phyloP scores from a whole-genome alignment of 1,140 invertebrate genomes.

The Drosophila fuyamai region DNA sequence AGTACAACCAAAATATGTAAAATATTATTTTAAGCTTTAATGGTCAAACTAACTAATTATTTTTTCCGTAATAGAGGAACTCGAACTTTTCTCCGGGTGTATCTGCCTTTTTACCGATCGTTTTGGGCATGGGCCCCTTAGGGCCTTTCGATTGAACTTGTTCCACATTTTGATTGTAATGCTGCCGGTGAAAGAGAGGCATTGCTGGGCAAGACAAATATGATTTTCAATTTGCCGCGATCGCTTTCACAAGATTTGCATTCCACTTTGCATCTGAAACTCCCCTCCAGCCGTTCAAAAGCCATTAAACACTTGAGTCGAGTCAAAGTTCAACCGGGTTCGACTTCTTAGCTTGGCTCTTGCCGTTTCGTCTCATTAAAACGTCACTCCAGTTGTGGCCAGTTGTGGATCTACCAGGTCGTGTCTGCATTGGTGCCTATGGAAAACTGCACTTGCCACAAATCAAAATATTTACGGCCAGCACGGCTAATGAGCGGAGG shows the following conservation, averaged over 20 bases:
- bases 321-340: slow-evolving; percentile 72
- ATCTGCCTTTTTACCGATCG: slow-evolving; percentile 3
- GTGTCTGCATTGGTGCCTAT: slow-evolving; percentile 10
- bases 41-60: too few relatives aligned
- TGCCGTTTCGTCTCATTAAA: slow-evolving; percentile 61
- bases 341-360: slow-evolving; percentile 24
- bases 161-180: slow-evolving; percentile 83
- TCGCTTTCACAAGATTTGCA: slow-evolving; percentile 78
- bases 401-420: background rate
- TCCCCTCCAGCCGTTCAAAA: slow-evolving; percentile 2
- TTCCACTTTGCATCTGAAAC: slow-evolving; percentile 48
- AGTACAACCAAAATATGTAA: too few relatives aligned
- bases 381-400: slow-evolving; percentile 37
- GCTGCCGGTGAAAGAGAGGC: slow-evolving; percentile 46
- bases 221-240: slow-evolving; percentile 75
- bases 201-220: slow-evolving; percentile 66
- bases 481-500: slow-evolving; percentile 62
- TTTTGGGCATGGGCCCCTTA: slow-evolving; percentile 45
- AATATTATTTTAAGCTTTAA: too few relatives aligned
- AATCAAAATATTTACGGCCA: slow-evolving; percentile 78
- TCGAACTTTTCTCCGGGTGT: background rate
- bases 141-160: slow-evolving; percentile 81
- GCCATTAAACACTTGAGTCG: slow-evolving; percentile 67
- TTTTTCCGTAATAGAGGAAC: background rate
- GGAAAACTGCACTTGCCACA: slow-evolving; percentile 44